Percentiles rank a stretch among this genome's conserved stretches.
Evolutionary conservation across 2,888 invertebrate genomes (phyloP).

Genomic region (Clusia tigrina): DNA sequence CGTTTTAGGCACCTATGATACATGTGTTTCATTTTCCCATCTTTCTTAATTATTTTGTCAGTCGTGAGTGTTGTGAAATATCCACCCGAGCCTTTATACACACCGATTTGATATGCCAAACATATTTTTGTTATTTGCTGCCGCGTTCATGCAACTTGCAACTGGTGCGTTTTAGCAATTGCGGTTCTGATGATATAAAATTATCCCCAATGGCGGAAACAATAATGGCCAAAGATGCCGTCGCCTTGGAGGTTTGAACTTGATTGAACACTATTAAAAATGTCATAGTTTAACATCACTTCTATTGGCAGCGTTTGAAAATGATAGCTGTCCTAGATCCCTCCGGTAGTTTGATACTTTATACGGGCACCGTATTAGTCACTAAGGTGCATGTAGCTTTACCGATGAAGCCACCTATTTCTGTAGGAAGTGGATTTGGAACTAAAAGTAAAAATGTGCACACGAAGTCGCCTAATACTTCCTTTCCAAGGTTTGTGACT

Average conservation of each 20-base stretch:
- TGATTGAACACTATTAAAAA: too few relatives aligned
- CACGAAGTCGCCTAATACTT: constrained; percentile 60
- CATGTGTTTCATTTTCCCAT: not conserved
- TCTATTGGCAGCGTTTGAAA: constrained; percentile 68
- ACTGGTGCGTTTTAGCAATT: constrained; percentile 71
- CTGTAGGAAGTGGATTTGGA: constrained; percentile 36
- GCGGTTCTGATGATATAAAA: constrained; percentile 69
- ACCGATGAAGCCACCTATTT: constrained; percentile 70
- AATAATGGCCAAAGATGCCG: constrained; percentile 85
- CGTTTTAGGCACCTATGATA: not conserved
- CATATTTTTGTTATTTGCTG: constrained; percentile 81
- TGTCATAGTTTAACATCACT: too few relatives aligned
- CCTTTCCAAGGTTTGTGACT: constrained; percentile 67
- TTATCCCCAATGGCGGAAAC: constrained; percentile 78
- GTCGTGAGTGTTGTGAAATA: constrained; percentile 67
- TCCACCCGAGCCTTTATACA: constrained; percentile 83
- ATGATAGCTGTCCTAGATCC: constrained; percentile 87
- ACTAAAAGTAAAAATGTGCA: too few relatives aligned
- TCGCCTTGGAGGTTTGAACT: constrained; percentile 70
- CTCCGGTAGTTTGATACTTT: constrained; percentile 79
- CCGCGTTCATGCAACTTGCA: constrained; percentile 63
- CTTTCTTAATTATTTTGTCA: too few relatives aligned
- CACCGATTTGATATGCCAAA: constrained; percentile 85
- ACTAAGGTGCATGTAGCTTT: constrained; percentile 86
- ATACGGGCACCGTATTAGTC: constrained; percentile 82